Base-by-base conservation (phyloP, 1,140 invertebrate genomes). In the Meloidogyne floridensis region DNA sequence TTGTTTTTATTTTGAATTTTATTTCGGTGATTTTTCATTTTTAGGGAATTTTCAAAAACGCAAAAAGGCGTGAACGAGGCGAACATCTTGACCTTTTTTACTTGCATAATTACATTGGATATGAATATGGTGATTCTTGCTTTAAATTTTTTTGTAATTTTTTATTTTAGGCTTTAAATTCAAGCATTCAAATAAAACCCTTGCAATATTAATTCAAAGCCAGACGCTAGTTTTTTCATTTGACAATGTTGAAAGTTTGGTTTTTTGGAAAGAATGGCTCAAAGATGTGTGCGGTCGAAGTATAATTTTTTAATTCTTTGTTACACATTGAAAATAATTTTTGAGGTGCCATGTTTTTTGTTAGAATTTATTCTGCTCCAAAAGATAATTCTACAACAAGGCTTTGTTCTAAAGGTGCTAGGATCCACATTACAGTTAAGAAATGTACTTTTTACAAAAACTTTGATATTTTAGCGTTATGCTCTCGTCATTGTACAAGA, bases 201-300 rank as follows among this genome's bases (percentile, higher is more conserved):
- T 84, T 13, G 84, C 84, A n/a, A 73, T 84, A 47, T 43, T 84
- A 32, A 81, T 84, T n/a, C 74, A 86, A 32, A 73, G 83, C 32
- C 78, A 83, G 18, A 84, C 80, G 9, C 53, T 84, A 11, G 80
- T 84, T n/a, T 83, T 84, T 51, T 84, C 84, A 1, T 84, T 84
- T 71, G 54, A 43, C 56, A 81, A 86, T 42, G 84, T 82, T 20
- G 84, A 84, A 56, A 75, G 83, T 10, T 87, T 84, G 82, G 77
- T 84, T n/a, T 86, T 84, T 54, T 84, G 84, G 84, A 84, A 84
- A 65, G 84, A 84, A 59, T 84, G 84, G 84, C 78, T 84, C 32
- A 77, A 83, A 69, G 84, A 84, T 74, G 77, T 84, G 3, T 84
- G 84, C 70, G 84, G 84, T 11, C 78, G 84, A 73, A 84, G 84